Conservation (phyloP, 1,140 invertebrate species). For the Drosophila nikananu region DNA sequence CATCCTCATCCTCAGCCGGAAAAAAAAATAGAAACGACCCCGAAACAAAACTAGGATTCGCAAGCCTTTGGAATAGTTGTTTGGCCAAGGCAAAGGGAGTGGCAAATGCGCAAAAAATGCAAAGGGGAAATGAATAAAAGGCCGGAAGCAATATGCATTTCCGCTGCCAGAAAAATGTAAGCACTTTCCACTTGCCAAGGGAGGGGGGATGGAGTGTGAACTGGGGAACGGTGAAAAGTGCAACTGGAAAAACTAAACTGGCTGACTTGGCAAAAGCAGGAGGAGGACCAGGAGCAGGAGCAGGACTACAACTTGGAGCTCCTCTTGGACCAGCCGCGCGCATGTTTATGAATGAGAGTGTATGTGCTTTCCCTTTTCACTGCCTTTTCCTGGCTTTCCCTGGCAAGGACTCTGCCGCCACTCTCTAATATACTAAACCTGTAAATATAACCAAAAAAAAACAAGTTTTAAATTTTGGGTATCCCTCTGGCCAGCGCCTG, state of each 20-base stretch:
- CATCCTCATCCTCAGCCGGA: background rate
- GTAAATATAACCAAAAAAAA: constrained; percentile 46
- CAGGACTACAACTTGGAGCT: constrained; percentile 8
- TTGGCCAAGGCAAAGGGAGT: constrained; percentile 30
- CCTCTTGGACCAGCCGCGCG: constrained; percentile 12
- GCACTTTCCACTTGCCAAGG: constrained; percentile 68
- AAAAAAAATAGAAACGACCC: constrained; percentile 2
- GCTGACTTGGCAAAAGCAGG: constrained; percentile 11
- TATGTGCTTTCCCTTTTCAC: constrained; percentile 40
- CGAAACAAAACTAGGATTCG: constrained; percentile 36
- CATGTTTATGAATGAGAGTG: constrained; percentile 53
- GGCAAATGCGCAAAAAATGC: constrained; percentile 46
- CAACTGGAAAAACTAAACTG: constrained; percentile 47
- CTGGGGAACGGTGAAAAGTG: constrained; percentile 32
- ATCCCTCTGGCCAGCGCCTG: constrained; percentile 36
- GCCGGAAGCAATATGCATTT: constrained; percentile 77
- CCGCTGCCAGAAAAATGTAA: constrained; percentile 78
- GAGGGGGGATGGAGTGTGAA: constrained; percentile 20
- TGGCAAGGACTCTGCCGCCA: constrained; percentile 14
- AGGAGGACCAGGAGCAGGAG: background rate
- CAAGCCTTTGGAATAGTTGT: constrained; percentile 32
- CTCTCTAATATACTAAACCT: constrained; percentile 48
- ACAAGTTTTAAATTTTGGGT: constrained; percentile 59
- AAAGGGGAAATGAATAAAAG: constrained; percentile 65
- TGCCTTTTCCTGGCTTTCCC: background rate